Conservation (phyloP, 2,888 invertebrate genomes). For the Cotesia congregata region DNA sequence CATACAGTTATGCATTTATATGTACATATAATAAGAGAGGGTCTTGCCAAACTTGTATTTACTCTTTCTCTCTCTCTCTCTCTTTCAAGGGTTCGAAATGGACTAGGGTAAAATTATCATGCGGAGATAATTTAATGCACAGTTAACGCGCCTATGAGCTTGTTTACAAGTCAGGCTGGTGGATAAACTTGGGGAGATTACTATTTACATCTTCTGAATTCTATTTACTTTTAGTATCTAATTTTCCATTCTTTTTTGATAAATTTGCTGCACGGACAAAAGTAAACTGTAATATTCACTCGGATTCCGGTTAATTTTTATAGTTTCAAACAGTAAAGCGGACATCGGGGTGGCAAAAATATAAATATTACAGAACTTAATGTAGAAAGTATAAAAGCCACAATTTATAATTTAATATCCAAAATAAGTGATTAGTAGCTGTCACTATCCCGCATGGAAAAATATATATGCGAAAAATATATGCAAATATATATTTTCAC, state of each 20-base stretch:
- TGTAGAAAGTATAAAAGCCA: too few species aligned
- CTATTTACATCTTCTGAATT: not conserved
- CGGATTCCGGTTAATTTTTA: too few species aligned
- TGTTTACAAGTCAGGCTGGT: slow-evolving; percentile 31
- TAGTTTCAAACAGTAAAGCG: too few species aligned
- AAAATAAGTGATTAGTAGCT: too few species aligned
- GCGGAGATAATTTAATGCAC: slow-evolving; percentile 39
- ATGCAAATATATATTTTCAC: too few species aligned
- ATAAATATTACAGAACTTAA: too few species aligned
- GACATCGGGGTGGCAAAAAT: too few species aligned
- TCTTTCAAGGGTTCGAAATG: slow-evolving; percentile 1
- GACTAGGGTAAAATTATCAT: slow-evolving; percentile 20
- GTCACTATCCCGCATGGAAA: too few species aligned
- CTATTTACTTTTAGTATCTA: not conserved
- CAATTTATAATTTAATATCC: too few species aligned
- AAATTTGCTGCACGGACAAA: not conserved
- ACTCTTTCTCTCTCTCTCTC: not conserved
- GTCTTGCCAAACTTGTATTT: not conserved
- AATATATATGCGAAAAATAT: too few species aligned
- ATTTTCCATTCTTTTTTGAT: not conserved
- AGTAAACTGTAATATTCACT: too few species aligned
- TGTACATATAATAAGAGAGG: slow-evolving; percentile 2
- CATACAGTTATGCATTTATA: slow-evolving; percentile 4
- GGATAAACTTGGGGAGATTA: not conserved
- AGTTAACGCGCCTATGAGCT: slow-evolving; percentile 27